phyloP scores from a whole-genome alignment of 2,888 invertebrate genomes.

The Agrochola litura region DNA sequence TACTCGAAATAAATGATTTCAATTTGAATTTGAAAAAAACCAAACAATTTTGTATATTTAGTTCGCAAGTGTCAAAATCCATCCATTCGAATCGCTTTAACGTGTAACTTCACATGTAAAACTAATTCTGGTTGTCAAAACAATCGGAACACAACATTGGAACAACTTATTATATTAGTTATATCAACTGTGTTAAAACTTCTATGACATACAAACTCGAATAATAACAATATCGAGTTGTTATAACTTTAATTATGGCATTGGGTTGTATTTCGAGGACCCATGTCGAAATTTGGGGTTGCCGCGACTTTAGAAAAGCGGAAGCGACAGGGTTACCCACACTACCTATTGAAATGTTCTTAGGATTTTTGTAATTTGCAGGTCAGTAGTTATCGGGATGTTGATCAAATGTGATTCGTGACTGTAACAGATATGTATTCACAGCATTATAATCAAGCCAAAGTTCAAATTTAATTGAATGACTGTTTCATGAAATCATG shows the following conservation, averaged over 20 bases:
- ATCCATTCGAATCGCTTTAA: slow-evolving; percentile 9
- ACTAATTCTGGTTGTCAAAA: slow-evolving; percentile 47
- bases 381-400: background rate
- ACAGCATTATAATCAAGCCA: too few relatives aligned
- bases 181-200: slow-evolving; percentile 58
- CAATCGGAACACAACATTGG: slow-evolving; percentile 39
- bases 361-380: background rate
- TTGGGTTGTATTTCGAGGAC: slow-evolving; percentile 62
- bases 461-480: too few relatives aligned
- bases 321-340: background rate
- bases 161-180: slow-evolving; percentile 47
- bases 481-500: too few relatives aligned
- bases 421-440: background rate
- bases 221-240: slow-evolving; percentile 65
- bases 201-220: slow-evolving; percentile 61
- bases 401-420: background rate
- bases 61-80: background rate
- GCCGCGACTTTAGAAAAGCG: background rate
- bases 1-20: too few relatives aligned
- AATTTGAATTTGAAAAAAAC: too few relatives aligned
- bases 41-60: background rate
- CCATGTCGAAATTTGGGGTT: slow-evolving; percentile 51
- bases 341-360: background rate
- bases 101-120: slow-evolving; percentile 12
- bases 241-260: slow-evolving; percentile 68